These are phyloP conservation scores for Coenobita brevimanus DNA, from an alignment of 1,140 invertebrate genomes.

Conservation along the genomic window DNA sequence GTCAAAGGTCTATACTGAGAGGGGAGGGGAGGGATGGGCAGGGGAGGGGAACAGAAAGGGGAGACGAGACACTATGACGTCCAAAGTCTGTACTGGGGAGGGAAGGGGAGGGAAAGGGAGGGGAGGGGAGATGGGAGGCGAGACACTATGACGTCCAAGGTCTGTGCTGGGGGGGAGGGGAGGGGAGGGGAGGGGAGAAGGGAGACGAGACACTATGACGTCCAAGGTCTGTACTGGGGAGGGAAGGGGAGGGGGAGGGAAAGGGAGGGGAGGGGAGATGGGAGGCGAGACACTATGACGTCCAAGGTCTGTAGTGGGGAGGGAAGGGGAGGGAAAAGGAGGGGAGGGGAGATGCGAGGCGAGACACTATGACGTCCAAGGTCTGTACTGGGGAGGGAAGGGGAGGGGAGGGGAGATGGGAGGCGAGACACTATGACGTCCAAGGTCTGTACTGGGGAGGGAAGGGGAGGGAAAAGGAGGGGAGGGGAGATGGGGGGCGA, in stretches of 20 bases:
- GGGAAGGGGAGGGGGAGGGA: background rate
- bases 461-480: background rate
- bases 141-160: background rate
- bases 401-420: background rate
- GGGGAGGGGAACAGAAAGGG: too few relatives aligned
- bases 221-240: background rate
- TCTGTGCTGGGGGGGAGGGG: background rate
- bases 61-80: too few relatives aligned
- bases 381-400: background rate
- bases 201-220: too few relatives aligned
- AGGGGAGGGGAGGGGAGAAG: too few relatives aligned
- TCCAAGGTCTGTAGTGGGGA: background rate
- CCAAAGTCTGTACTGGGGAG: too few relatives aligned
- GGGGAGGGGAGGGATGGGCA: constrained; percentile 4
- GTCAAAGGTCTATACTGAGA: background rate
- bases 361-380: too few relatives aligned
- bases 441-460: background rate
- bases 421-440: background rate
- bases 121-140: too few relatives aligned
- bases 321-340: background rate
- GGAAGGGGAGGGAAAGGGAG: too few relatives aligned
- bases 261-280: background rate
- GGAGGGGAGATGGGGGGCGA: background rate
- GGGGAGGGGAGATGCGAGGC: background rate
- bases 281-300: background rate